A percentile compares a stretch with the other conserved stretches of the same genome.
These are phyloP conservation scores for Solenopsis fugax DNA, from an alignment of 1,140 invertebrate genomes.

Conservation along the genomic window DNA sequence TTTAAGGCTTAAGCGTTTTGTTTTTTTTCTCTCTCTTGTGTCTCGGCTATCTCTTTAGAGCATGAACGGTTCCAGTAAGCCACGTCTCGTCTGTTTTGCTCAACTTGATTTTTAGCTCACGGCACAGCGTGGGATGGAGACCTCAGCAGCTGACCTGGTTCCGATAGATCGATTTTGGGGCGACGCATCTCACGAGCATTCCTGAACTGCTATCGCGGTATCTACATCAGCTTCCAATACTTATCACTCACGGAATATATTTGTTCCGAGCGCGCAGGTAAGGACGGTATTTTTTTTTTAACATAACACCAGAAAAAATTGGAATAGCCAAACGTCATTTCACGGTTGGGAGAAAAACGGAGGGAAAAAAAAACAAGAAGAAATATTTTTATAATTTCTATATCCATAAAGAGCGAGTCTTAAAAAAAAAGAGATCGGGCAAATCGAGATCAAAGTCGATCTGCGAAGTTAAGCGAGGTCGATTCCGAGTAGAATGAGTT, in stretches of 20 bases:
- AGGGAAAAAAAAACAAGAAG: not conserved
- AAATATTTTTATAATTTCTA: not conserved
- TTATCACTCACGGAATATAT: not conserved
- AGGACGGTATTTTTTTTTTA: not conserved
- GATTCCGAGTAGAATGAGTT: constrained; percentile 17
- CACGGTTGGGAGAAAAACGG: not conserved
- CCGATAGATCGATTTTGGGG: constrained; percentile 55
- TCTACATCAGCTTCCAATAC: not conserved
- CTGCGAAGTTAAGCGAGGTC: not conserved
- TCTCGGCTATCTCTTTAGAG: not conserved
- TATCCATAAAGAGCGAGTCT: not conserved
- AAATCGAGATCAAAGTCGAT: constrained; percentile 11
- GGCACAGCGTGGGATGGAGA: constrained; percentile 47
- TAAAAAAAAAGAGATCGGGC: not conserved
- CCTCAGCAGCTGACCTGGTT: constrained; percentile 49
- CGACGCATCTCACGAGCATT: constrained; percentile 32
- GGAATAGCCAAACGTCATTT: not conserved
- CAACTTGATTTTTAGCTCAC: constrained; percentile 55
- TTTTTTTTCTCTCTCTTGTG: not conserved
- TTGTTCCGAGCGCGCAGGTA: not conserved
- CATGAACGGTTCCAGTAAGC: not conserved
- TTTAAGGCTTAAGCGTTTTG: constrained; percentile 25
- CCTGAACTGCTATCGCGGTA: not conserved
- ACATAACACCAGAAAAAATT: constrained; percentile 5
- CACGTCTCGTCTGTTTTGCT: constrained; percentile 32